Base-by-base conservation (phyloP, 2,888 invertebrate genomes). In the Drosophila nr. perissopoda region DNA sequence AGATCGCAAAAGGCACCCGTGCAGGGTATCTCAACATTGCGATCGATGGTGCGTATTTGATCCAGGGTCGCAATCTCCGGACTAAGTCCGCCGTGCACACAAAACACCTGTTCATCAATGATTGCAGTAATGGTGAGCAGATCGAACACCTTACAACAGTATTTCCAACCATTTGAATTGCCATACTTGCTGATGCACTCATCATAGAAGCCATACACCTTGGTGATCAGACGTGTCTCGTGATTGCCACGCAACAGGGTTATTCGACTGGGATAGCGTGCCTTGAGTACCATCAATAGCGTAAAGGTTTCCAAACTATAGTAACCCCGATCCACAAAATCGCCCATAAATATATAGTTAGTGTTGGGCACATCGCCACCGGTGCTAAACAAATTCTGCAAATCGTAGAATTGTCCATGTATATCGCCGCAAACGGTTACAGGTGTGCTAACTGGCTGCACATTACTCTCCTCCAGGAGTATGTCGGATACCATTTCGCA, bases 391-490 rank as follows among this genome's bases (percentile, higher is more conserved):
- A 98, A 94, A 93, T 98, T 98, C 93, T 97, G 98, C 72, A 99
- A 94, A 94, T 99, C 99, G 94, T 99, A 99, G 94, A 99, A 99
- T 87, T 92, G 99, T 65, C 99, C 99, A 94, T 99, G 99, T 91
- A 99, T 99, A 94, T 99, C 99, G 16, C 99, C 99, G 93, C 99
- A 99, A 74, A 99, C 98, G 54, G 99, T 99, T 77, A 99, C 99
- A 79, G 99, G 99, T 64, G 98, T 97, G 78, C 97, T 96, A 53
- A 99, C 98, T 74, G 98, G 98, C 92, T 99, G 98, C 80, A 99
- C 98, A 93, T 99, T 99, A 2, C 98, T 97, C 94, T 99, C 99
- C 93, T 99, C 98, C 78, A 98, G 93, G 69, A 99, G 94, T 91
- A 99, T 95, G 93, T 98, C 98, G 93, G 97, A 97, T 61, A 99